Conservation (phyloP, 2,888 invertebrate species). For the Cancer borealis region DNA sequence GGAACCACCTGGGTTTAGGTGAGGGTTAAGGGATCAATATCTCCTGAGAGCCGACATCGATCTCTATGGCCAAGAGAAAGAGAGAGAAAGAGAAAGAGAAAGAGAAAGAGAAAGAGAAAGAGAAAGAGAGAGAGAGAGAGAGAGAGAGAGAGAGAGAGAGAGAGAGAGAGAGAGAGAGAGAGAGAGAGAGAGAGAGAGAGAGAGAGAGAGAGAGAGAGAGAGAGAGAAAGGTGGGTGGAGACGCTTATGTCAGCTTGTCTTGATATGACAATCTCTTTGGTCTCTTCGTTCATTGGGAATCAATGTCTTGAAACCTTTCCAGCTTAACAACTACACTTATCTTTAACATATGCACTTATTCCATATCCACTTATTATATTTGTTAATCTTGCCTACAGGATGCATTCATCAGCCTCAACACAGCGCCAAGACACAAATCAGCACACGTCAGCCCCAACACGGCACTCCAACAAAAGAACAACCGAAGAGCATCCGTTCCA, state of each 20-base stretch:
- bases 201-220: not conserved
- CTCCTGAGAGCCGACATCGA: not conserved
- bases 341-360: no score
- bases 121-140: not conserved
- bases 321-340: not conserved
- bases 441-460: not conserved
- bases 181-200: constrained; percentile 21
- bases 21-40: not conserved
- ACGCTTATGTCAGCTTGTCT: not conserved
- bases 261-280: not conserved
- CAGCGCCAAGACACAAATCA: not conserved
- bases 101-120: constrained; percentile 4
- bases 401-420: no score
- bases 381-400: no score
- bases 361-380: no score
- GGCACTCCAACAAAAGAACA: no score
- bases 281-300: not conserved
- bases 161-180: not conserved
- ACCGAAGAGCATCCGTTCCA: no score
- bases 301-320: not conserved
- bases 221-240: not conserved
- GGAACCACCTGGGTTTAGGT: not conserved
- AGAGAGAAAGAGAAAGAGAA: constrained; percentile 5
- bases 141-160: not conserved
- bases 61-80: not conserved